Conservation (phyloP, 1,140 invertebrate genomes). For the Thalassaphorura encarpata region DNA sequence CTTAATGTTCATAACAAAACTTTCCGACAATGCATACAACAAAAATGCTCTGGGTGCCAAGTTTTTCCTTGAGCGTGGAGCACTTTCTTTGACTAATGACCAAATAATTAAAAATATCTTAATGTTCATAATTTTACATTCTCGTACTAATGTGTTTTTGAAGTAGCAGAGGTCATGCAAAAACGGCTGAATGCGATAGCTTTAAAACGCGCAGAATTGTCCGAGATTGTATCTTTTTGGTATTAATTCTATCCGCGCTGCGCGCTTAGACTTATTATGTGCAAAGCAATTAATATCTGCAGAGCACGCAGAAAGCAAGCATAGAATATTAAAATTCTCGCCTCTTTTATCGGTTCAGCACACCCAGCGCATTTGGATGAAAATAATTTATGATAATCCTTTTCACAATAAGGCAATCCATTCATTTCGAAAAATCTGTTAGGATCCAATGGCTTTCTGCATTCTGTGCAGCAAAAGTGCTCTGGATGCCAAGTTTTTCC, state of each 20-base stretch:
- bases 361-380: slow-evolving; percentile 54
- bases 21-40: slow-evolving; percentile 52
- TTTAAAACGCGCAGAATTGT: neutral
- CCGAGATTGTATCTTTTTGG: neutral
- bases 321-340: neutral
- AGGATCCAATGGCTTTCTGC: slow-evolving; percentile 50
- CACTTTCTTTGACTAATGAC: no score
- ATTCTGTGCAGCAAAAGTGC: slow-evolving; percentile 53
- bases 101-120: no score
- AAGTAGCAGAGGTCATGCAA: no score
- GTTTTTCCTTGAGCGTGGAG: slow-evolving; percentile 9
- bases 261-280: neutral
- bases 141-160: no score
- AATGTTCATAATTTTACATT: no score
- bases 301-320: neutral
- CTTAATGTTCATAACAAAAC: no score
- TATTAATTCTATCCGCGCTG: neutral
- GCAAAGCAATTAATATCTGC: neutral
- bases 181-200: no score
- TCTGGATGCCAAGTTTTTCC: slow-evolving; percentile 34
- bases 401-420: slow-evolving; percentile 53
- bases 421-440: slow-evolving; percentile 55
- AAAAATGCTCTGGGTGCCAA: slow-evolving; percentile 45
- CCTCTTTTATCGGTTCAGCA: slow-evolving; percentile 51
- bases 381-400: slow-evolving; percentile 55